Evolutionary conservation across 1,140 invertebrate genomes (phyloP).

Genomic region (Procambarus virginalis): DNA sequence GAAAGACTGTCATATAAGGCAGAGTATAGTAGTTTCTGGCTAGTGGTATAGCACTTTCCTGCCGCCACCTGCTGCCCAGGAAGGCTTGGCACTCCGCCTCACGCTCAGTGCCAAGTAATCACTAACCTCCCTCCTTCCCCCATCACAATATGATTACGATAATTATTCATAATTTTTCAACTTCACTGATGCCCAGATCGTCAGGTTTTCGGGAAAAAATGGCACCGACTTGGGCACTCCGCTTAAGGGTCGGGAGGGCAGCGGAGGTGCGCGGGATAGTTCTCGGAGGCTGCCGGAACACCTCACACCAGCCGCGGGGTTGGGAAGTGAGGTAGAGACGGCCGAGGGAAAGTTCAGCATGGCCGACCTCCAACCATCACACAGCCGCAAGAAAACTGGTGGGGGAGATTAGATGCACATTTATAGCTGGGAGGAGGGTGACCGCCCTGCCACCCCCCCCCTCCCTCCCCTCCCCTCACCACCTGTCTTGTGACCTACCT

Average conservation of each 20-base stretch:
- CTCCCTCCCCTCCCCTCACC: not conserved
- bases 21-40: conserved; percentile 23
- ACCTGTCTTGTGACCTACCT: too few relatives aligned
- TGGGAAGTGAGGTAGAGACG: too few relatives aligned
- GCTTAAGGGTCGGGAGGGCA: too few relatives aligned
- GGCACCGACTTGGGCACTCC: too few relatives aligned
- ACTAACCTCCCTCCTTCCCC: not conserved
- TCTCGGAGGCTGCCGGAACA: not conserved
- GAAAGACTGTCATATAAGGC: conserved; percentile 24
- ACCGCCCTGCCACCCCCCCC: conserved; percentile 15
- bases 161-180: not conserved
- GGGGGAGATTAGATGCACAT: conserved; percentile 32
- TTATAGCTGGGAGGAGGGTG: conserved; percentile 20
- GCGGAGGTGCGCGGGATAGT: too few relatives aligned
- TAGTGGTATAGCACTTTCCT: not conserved
- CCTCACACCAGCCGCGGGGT: not conserved
- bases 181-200: too few relatives aligned
- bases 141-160: conserved; percentile 11
- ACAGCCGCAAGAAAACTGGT: conserved; percentile 1
- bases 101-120: not conserved
- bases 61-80: not conserved
- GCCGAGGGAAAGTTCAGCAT: not conserved
- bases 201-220: not conserved
- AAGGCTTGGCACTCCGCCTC: not conserved
- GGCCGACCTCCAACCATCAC: conserved; percentile 9